These are phyloP conservation scores for Camponotus fellah DNA, from an alignment of 2,888 invertebrate genomes.

Conservation along the genomic window DNA sequence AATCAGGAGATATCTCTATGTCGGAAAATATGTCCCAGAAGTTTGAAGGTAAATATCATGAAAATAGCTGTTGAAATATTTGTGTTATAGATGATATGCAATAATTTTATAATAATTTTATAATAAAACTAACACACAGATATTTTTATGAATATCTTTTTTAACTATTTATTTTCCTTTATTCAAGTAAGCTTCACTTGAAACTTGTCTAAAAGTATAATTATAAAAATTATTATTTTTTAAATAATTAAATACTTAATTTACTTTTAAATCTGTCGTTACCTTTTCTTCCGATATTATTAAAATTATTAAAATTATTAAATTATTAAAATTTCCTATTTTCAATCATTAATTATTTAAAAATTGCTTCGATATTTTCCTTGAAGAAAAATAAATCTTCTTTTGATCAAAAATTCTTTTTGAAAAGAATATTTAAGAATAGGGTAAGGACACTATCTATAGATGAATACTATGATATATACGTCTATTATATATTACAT, in stretches of 20 bases:
- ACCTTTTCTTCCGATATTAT: not conserved
- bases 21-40: constrained; percentile 96
- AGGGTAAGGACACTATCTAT: not conserved
- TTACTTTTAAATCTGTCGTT: not conserved
- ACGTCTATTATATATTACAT: not conserved
- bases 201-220: not conserved
- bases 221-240: not conserved
- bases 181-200: not conserved
- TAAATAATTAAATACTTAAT: not conserved
- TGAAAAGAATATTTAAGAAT: not conserved
- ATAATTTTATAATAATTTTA: not conserved
- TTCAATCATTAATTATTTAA: not conserved
- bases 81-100: not conserved
- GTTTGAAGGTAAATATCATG: constrained; percentile 91
- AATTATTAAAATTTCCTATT: not conserved
- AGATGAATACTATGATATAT: not conserved
- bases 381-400: not conserved
- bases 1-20: constrained; percentile 93
- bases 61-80: not conserved
- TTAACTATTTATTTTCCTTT: not conserved
- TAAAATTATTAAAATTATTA: not conserved
- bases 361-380: not conserved
- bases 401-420: not conserved
- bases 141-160: not conserved
- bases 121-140: not conserved